Percentiles rank a stretch among this genome's conserved stretches.
Conservation (phyloP, 2,888 invertebrate genomes). For the Pseudococcus viburni region DNA sequence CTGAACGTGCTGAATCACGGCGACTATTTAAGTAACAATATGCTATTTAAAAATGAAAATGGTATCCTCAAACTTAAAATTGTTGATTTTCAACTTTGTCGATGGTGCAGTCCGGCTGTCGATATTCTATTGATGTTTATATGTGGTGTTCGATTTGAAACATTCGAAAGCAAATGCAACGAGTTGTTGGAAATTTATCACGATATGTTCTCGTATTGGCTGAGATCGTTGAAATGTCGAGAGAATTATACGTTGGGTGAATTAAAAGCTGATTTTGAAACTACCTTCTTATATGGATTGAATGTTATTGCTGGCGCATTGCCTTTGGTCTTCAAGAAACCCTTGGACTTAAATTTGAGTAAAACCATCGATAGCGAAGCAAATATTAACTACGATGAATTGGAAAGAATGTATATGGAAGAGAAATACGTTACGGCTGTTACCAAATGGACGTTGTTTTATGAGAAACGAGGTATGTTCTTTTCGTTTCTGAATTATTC, state of each 20-base stretch:
- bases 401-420: not conserved
- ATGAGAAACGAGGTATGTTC: constrained; percentile 25
- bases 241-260: not conserved
- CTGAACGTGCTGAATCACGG: constrained; percentile 59
- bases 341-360: constrained; percentile 15
- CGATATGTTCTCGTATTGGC: constrained; percentile 30
- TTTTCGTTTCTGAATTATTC: not conserved
- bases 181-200: constrained; percentile 62
- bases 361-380: not conserved
- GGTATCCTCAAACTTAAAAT: constrained; percentile 38
- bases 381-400: not conserved
- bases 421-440: constrained; percentile 22
- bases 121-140: constrained; percentile 67
- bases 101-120: constrained; percentile 65
- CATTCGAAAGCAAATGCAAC: constrained; percentile 54
- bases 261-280: not conserved
- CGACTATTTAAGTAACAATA: constrained; percentile 58
- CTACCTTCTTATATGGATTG: not conserved
- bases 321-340: not conserved
- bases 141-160: constrained; percentile 64
- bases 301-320: constrained; percentile 3
- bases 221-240: constrained; percentile 19
- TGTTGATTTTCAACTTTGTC: constrained; percentile 67
- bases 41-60: constrained; percentile 52
- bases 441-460: constrained; percentile 30